phyloP scores from a whole-genome alignment of 2,888 invertebrate species.

The Drosophila mulleri region DNA sequence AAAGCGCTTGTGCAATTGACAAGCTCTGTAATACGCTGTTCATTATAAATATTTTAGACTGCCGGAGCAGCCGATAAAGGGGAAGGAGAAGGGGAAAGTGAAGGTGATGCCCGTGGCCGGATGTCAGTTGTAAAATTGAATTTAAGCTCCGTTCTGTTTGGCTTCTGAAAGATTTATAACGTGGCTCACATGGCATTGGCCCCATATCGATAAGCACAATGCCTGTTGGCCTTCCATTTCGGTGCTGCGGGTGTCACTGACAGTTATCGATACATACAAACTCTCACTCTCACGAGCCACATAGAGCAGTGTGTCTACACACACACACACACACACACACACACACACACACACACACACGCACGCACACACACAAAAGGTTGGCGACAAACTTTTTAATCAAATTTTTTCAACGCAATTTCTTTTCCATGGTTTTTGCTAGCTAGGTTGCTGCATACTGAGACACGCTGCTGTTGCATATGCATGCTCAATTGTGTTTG shows the following conservation, averaged over 20 bases:
- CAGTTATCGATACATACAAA: slow-evolving; percentile 57
- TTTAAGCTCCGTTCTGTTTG: slow-evolving; percentile 59
- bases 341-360: slow-evolving; percentile 7
- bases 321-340: background rate
- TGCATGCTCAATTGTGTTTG: slow-evolving; percentile 75
- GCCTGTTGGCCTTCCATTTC: slow-evolving; percentile 35
- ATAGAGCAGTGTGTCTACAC: slow-evolving; percentile 7
- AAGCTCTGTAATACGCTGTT: slow-evolving; percentile 38
- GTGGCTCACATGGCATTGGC: slow-evolving; percentile 53
- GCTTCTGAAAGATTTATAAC: slow-evolving; percentile 76
- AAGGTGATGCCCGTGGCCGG: slow-evolving; percentile 20
- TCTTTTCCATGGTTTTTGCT: slow-evolving; percentile 68
- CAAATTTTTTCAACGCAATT: slow-evolving; percentile 77
- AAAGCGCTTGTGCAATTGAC: slow-evolving; percentile 59
- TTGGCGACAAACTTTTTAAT: slow-evolving; percentile 79
- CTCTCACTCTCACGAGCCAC: background rate
- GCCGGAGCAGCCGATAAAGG: background rate
- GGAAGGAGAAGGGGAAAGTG: no score
- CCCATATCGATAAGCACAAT: slow-evolving; percentile 76
- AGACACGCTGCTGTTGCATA: slow-evolving; percentile 60
- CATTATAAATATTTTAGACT: slow-evolving; percentile 54
- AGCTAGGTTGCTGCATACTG: slow-evolving; percentile 20
- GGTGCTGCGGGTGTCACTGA: slow-evolving; percentile 59
- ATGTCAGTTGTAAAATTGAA: slow-evolving; percentile 73
- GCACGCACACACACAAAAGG: background rate